Base-by-base conservation (phyloP, 2,797 vertebrate genomes). In the Arctocebus calabarensis region DNA sequence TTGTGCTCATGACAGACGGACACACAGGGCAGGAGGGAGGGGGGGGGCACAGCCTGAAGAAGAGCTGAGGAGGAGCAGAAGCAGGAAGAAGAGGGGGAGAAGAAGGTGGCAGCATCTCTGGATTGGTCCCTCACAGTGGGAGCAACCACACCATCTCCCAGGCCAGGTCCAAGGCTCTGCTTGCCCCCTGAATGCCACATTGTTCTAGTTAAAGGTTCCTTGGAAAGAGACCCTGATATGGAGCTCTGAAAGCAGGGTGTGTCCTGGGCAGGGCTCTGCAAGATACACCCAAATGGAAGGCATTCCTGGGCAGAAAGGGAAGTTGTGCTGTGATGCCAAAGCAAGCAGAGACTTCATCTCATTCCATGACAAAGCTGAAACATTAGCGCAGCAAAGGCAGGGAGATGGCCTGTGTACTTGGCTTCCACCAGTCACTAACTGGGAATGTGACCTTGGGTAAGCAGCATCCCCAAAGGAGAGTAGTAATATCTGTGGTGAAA, bases 1-100 rank as follows among this genome's bases (percentile, higher is more conserved):
- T 81, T 85, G 34, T 91, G 79, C 62, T 94, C 45, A 4, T 94
- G 96, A 96, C 81, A 94, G 93, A 97, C 96, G 4, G 25, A 81
- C 37, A 45, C 0, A 1, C 45, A 7, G 19, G 88, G 5, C 4
- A 7, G 5, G 40, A 19, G 25, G 32, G 29, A 32, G 3, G 19
- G 10, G 23, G 16, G 32, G 14, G 45, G 11, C 45, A 48, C 3
- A 11, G 6, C 3, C 45, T 48, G 45, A 78, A 22, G 14, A 34
- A n/a, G 10, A 43, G 32, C 45, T 48, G 45, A 13, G 45, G 45
- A 48, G 45, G 45, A 48, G 45, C 43, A 48, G 45, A 48, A 48
- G 45, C 45, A 48, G 45, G 45, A 12, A 48, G 45, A 48, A 48
- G 45, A 48, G 57, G 14, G 34, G 40, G 5, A 13, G 23, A 6